Base-by-base conservation (phyloP, 2,888 invertebrate species). In the Morpho helenor region DNA sequence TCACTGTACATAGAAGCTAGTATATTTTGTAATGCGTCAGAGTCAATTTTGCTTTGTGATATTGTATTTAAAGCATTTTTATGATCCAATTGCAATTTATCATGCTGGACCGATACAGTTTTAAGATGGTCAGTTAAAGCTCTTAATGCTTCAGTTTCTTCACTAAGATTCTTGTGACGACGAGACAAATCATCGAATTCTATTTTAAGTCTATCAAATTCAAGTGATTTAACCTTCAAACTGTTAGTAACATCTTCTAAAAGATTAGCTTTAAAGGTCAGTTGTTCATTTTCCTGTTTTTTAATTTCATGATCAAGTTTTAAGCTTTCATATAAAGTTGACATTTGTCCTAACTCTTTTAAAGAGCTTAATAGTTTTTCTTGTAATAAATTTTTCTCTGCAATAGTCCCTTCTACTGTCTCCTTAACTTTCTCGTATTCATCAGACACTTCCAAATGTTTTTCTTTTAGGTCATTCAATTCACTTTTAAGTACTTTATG, bases 1-100 rank as follows among this genome's bases (percentile, higher is more conserved):
- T 94, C 94, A 74, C 86, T 91, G 56, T 92, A 87, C 80, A 92
- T 85, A 10, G 76, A 70, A 58, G 90, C 86, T 51, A 92, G 76
- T 61, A 88, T 91, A 64, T 87, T 87, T 62, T 88, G 88, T 48
- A 89, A 70, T 42, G 79, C 79, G 62, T 89, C 89, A 42, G 80
- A 73, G 63, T 91, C 86, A 60, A 73, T 71, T 72, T 85, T 87
- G 68, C 79, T 80, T 63, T 77, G 82, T 8, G 72, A 64, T 57
- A 86, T 82, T 57, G 67, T 68, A 56, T 79, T 77, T 64, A 83
- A 69, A 41, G 82, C 75, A 51, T 85, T 82, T 66, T 85, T 86
- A 64, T 79, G 81, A 60, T 87, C 85, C 62, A 87, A 73, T 71
- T 83, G 76, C 48, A 90, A 66, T 68, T 82, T 85, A 52, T 88